Conservation (phyloP, 37 sponge, comb jelly and placozoan genomes). For the Halisarca cf. caerulea region DNA sequence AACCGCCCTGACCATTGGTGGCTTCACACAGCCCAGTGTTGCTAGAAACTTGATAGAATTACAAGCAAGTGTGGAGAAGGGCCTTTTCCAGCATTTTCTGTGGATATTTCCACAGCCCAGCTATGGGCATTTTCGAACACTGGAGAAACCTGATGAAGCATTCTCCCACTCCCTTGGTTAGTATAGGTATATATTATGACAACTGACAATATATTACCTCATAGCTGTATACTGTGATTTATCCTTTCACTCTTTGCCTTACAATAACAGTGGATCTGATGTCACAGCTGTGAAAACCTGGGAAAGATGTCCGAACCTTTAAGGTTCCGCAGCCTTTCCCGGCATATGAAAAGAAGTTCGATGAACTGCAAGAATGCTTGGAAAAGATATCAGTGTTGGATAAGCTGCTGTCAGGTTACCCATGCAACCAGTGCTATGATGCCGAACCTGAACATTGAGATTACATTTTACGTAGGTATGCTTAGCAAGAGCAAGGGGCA, state of each 20-base stretch:
- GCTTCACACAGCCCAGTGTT: constrained; percentile 49
- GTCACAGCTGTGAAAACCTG: not conserved
- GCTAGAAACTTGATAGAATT: constrained; percentile 38
- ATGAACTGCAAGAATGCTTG: not conserved
- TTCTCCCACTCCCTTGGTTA: not conserved
- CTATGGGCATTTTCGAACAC: not conserved
- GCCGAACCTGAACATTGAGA: too few species aligned
- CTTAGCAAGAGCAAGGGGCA: constrained; percentile 53
- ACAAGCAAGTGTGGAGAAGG: constrained; percentile 37
- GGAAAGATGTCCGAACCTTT: not conserved
- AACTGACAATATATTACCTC: too few species aligned
- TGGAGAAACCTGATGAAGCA: constrained; percentile 22
- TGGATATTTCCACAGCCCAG: constrained; percentile 49
- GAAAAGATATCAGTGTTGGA: not conserved
- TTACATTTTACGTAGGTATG: constrained; percentile 22
- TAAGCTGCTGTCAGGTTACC: not conserved
- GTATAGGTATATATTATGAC: not conserved
- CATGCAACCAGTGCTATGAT: not conserved
- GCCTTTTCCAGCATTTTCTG: constrained; percentile 41
- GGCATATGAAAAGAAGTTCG: not conserved
- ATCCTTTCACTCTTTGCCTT: not conserved
- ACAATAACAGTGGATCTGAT: not conserved
- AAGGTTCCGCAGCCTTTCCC: not conserved
- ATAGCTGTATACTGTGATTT: not conserved
- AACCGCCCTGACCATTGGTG: constrained; percentile 34